phyloP scores from a whole-genome alignment of 2,888 invertebrate species.

The Heterodera filipjevi region DNA sequence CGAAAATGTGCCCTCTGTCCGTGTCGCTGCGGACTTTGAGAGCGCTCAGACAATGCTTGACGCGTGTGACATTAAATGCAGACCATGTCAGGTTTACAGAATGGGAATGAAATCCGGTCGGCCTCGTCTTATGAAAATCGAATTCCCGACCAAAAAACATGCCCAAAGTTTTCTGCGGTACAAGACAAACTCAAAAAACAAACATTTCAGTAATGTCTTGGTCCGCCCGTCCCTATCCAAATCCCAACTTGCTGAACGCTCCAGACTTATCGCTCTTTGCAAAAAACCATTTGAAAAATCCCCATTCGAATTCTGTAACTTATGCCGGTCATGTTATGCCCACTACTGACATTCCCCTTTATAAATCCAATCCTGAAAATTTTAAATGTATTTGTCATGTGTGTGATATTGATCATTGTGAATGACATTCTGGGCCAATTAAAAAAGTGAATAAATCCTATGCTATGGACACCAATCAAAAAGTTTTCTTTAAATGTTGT shows the following conservation, averaged over 20 bases:
- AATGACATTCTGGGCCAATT: not conserved
- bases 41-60: not conserved
- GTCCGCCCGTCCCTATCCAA: no score
- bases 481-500: not conserved
- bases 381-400: not conserved
- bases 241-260: no score
- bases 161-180: no score
- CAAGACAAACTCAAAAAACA: no score
- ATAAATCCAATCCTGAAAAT: not conserved
- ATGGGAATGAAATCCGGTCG: not conserved
- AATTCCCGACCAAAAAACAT: no score
- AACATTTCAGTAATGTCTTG: no score
- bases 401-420: no score
- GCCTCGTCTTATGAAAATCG: no score
- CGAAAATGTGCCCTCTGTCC: no score
- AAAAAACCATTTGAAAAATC: not conserved
- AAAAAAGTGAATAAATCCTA: not conserved
- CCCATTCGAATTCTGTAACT: not conserved
- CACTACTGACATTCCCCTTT: not conserved
- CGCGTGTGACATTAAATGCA: not conserved
- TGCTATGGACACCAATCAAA: not conserved
- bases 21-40: not conserved
- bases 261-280: not conserved
- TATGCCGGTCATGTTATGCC: not conserved
- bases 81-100: not conserved